Conservation (phyloP, 2,797 vertebrate genomes). For the Phrynocephalus vlangalii region DNA sequence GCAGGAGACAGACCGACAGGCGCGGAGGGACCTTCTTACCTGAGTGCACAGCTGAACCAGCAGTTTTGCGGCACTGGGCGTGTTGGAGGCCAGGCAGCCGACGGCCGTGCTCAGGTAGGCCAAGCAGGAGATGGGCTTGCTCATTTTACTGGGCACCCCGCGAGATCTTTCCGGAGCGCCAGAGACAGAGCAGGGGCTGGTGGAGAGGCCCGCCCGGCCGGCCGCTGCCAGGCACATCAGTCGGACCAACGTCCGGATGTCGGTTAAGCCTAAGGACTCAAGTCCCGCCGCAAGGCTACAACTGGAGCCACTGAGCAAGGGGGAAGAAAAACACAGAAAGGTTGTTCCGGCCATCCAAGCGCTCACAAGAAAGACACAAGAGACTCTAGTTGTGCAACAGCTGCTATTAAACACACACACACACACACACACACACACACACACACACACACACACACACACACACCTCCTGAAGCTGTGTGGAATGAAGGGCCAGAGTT, state of each 20-base stretch:
- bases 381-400: too few species aligned
- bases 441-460: too few species aligned
- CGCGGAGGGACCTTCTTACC: slow-evolving; percentile 66
- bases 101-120: slow-evolving; percentile 97
- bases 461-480: too few species aligned
- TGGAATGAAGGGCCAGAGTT: too few species aligned
- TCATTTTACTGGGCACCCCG: slow-evolving; percentile 86
- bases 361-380: too few species aligned
- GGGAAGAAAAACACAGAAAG: neutral
- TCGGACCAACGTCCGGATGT: slow-evolving; percentile 95
- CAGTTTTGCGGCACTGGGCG: slow-evolving; percentile 93
- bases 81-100: slow-evolving; percentile 95
- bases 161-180: slow-evolving; percentile 85
- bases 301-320: slow-evolving; percentile 88
- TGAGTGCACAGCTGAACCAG: slow-evolving; percentile 96
- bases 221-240: slow-evolving; percentile 97
- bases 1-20: neutral
- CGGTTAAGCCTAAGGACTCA: slow-evolving; percentile 94
- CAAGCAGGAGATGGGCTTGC: slow-evolving; percentile 96
- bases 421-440: too few species aligned
- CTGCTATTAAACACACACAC: too few species aligned
- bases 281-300: slow-evolving; percentile 96
- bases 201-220: slow-evolving; percentile 93
- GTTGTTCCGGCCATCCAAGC: neutral
- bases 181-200: slow-evolving; percentile 78